Percentiles rank a stretch among this genome's conserved stretches.
Conservation (phyloP, 2,888 invertebrate genomes). For the Cephonodes hylas region DNA sequence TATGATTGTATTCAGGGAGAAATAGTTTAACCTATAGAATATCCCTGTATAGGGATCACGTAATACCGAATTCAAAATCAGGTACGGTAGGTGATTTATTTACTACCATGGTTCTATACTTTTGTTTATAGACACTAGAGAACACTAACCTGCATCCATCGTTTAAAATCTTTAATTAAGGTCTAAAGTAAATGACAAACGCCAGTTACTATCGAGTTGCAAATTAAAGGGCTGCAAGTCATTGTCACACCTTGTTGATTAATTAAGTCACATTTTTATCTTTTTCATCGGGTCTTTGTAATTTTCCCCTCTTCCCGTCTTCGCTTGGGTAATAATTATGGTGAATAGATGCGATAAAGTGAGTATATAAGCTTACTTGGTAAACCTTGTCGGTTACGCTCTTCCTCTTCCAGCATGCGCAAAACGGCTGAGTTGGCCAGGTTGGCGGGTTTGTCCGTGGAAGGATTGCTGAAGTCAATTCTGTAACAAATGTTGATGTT, state of each 20-base stretch:
- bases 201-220: constrained; percentile 7
- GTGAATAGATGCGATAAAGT: constrained; percentile 1
- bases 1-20: no score
- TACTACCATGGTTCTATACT: neutral
- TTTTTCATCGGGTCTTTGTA: neutral
- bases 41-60: neutral
- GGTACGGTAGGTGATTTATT: neutral
- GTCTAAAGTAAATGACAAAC: constrained; percentile 8
- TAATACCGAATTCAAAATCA: neutral
- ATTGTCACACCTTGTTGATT: constrained; percentile 5
- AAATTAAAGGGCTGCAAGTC: constrained; percentile 12
- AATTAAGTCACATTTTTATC: neutral
- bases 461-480: constrained; percentile 88
- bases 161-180: neutral
- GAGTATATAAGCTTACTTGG: constrained; percentile 78
- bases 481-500: constrained; percentile 69
- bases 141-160: neutral
- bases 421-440: constrained; percentile 92
- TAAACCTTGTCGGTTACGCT: constrained; percentile 84
- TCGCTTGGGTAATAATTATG: neutral
- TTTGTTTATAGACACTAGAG: neutral
- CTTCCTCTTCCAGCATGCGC: constrained; percentile 92
- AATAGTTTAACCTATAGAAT: neutral
- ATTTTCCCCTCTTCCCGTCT: neutral
- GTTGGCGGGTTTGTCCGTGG: constrained; percentile 87